Evolutionary conservation across 2,888 invertebrate species (phyloP).

Genomic region (Tridacna crocea): DNA sequence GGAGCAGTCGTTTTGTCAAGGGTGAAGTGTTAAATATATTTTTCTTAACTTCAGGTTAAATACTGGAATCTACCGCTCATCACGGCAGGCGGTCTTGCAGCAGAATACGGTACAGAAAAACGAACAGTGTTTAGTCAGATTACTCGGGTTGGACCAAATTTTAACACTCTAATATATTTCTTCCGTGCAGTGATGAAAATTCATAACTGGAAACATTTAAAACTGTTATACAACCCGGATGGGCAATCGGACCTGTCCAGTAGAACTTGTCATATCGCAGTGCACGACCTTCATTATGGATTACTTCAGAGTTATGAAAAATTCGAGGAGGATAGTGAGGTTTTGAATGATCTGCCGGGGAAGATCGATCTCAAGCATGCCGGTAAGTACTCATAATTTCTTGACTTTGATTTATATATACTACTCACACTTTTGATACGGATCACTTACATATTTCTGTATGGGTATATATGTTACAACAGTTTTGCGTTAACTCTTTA

Average conservation of each 20-base stretch:
- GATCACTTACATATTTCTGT: too few species aligned
- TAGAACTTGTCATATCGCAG: constrained; percentile 74
- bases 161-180: constrained; percentile 68
- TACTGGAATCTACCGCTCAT: constrained; percentile 95
- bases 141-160: constrained; percentile 85
- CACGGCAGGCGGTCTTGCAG: constrained; percentile 86
- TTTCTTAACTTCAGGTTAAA: constrained; percentile 40
- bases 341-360: constrained; percentile 53
- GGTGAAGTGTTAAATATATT: neutral
- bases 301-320: constrained; percentile 68
- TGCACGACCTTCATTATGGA: constrained; percentile 73
- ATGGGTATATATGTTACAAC: too few species aligned
- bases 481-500: too few species aligned
- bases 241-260: constrained; percentile 71
- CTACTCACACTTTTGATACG: too few species aligned
- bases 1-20: too few species aligned
- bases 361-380: constrained; percentile 65
- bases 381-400: constrained; percentile 56
- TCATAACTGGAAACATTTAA: constrained; percentile 69
- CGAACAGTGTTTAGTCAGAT: constrained; percentile 89
- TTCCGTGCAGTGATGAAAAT: constrained; percentile 57
- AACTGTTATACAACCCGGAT: constrained; percentile 70
- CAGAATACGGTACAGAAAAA: constrained; percentile 77
- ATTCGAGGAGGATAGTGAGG: constrained; percentile 63
- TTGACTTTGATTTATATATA: too few species aligned